Conservation (phyloP, 2,113 vertebrate species). For the Peromyscus leucopus region DNA sequence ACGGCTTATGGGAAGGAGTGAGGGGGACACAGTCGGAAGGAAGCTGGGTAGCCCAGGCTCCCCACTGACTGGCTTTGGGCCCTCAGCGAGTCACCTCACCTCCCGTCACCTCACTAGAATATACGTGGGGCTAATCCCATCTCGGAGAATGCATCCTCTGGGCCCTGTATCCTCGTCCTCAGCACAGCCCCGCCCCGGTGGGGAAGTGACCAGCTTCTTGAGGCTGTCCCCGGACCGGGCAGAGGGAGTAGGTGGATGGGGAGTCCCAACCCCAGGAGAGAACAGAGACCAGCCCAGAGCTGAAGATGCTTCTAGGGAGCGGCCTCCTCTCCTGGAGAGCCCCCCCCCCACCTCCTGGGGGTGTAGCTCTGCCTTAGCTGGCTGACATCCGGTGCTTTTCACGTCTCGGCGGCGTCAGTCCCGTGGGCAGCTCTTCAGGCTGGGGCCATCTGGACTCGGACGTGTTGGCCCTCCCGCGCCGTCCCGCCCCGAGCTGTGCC, state of each 20-base stretch:
- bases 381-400: neutral
- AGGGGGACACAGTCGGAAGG: constrained; percentile 4
- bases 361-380: constrained; percentile 20
- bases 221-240: neutral
- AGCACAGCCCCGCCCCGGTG: constrained; percentile 28
- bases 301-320: neutral
- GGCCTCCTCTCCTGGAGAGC: neutral
- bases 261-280: neutral
- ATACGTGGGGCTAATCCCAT: neutral
- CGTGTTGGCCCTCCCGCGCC: neutral
- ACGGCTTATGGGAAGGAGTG: neutral
- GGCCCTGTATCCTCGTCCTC: neutral
- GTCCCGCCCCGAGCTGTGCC: neutral
- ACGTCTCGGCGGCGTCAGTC: neutral
- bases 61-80: neutral
- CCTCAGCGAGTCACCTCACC: neutral
- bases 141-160: neutral
- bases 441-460: neutral
- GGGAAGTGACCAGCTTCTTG: neutral
- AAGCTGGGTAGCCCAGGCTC: neutral
- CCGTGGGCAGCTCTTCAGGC: constrained; percentile 1
- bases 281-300: neutral
- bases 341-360: neutral
- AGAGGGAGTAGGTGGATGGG: constrained; percentile 17
- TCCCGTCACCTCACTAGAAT: constrained; percentile 11